Evolutionary conservation across 2,888 invertebrate genomes (phyloP).

Genomic region (Noctua fimbriata): DNA sequence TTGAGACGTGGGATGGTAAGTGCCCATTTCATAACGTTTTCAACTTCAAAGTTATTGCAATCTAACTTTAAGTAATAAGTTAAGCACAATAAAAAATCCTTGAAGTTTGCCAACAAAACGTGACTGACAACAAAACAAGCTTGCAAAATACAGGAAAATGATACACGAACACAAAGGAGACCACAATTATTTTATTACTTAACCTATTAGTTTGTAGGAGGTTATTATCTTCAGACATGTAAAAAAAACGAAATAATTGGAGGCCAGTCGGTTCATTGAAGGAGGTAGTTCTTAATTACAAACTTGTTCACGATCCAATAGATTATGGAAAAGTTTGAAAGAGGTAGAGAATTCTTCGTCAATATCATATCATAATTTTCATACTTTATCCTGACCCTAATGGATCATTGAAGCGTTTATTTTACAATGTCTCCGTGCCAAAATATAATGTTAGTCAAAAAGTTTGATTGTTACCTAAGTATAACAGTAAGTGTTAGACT

Average conservation of each 20-base stretch:
- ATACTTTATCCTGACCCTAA: neutral
- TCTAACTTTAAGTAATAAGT: conserved; percentile 19
- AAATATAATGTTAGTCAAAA: neutral
- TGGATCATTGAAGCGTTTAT: neutral
- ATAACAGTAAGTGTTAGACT: neutral
- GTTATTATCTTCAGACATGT: conserved; percentile 21
- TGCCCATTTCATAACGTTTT: neutral
- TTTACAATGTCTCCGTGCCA: neutral
- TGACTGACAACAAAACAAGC: conserved; percentile 56
- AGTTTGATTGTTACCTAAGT: no score
- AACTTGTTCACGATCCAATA: conserved; percentile 8
- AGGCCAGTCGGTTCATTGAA: conserved; percentile 14
- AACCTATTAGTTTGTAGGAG: conserved; percentile 28
- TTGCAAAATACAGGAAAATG: conserved; percentile 43
- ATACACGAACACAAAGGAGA: conserved; percentile 44
- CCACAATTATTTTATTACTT: conserved; percentile 44
- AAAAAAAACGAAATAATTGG: conserved; percentile 27
- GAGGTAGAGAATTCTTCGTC: neutral
- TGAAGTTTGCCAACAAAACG: conserved; percentile 39
- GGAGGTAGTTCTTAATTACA: conserved; percentile 6
- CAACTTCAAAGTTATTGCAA: conserved; percentile 19
- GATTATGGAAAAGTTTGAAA: neutral
- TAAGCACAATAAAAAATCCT: conserved; percentile 45
- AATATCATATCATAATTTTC: neutral
- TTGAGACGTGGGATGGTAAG: neutral